Evolutionary conservation across 2,888 invertebrate genomes (phyloP), one percentile per base, ranked within the genome.

Genomic region (Eupithecia centaureata): DNA sequence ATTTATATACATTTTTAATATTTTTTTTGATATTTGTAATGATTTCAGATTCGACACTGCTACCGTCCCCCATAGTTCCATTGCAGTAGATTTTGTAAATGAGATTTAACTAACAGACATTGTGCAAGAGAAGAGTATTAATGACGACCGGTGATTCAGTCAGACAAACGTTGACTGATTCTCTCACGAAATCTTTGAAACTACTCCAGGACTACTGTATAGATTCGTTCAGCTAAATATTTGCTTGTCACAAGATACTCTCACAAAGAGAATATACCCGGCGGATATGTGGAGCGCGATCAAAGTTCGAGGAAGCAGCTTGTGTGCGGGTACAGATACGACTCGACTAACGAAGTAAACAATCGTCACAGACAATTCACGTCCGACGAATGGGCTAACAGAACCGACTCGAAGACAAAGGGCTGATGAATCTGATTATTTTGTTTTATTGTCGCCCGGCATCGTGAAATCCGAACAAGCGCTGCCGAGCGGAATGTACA

Each of bases 281-380:
- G 61, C 61, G 56, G 47, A 63, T 52, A 61, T 61, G 60, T 64
- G 68, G 56, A 80, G 80, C 78, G 77, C 76, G 82, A 88, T 88
- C 86, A 85, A 86, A 86, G 82, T 85, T 86, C 80, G 80, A 79
- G 78, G 80, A 79, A 80, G 81, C 81, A 80, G 77, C 77, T 80
- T 80, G 79, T 81, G 88, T 85, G 81, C 83, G 86, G 85, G 82
- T 78, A 76, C 79, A 83, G 84, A 87, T 83, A 86, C 65, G 81
- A 82, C 77, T 82, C 84, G 77, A 77, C 90, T 91, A 92, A 92
- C 92, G 92, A 92, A 91, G 92, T 89, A 91, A 92, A 92, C 91
- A 91, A 89, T 88, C 85, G 86, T 82, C 87, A 85, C 83, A 84
- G 86, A 87, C 85, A 84, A 85, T 83, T 82, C 87, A 80, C 86